Percentiles rank a stretch among this genome's conserved stretches.
Conservation (phyloP, 2,888 invertebrate genomes). For the Oligia fasciuncula region DNA sequence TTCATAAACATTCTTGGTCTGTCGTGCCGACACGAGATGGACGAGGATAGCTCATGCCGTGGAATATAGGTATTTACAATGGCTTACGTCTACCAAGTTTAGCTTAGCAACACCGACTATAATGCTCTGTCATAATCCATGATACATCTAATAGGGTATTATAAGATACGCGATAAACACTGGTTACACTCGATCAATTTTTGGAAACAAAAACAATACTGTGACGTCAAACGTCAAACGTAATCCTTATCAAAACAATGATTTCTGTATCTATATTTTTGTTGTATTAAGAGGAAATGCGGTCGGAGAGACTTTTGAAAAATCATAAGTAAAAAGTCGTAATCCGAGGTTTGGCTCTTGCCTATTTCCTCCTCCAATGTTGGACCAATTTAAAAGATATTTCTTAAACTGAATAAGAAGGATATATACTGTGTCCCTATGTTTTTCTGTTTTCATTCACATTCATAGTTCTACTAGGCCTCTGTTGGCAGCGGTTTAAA, state of each 20-base stretch:
- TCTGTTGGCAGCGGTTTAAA: too few relatives aligned
- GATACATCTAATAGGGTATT: slow-evolving; percentile 39
- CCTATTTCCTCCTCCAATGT: too few relatives aligned
- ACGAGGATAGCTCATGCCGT: neutral
- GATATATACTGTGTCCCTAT: too few relatives aligned
- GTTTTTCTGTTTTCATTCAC: too few relatives aligned
- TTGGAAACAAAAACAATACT: slow-evolving; percentile 30
- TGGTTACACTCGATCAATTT: slow-evolving; percentile 31
- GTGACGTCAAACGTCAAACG: slow-evolving; percentile 45
- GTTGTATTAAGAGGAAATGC: neutral
- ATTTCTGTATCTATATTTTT: neutral
- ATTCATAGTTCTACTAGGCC: too few relatives aligned
- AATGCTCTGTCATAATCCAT: slow-evolving; percentile 27
- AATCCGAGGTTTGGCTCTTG: too few relatives aligned
- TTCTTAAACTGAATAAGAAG: too few relatives aligned
- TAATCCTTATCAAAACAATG: slow-evolving; percentile 30
- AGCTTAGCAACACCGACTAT: slow-evolving; percentile 6
- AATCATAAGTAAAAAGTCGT: too few relatives aligned
- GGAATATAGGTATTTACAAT: neutral
- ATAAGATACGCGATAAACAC: slow-evolving; percentile 36
- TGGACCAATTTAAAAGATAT: too few relatives aligned
- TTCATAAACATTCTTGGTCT: neutral
- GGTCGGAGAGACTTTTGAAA: too few relatives aligned
- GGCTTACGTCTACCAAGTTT: neutral
- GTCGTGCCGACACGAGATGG: slow-evolving; percentile 1